Evolutionary conservation across 2,888 invertebrate species (phyloP), one percentile per base, ranked within the genome.

Genomic region (Harmothoe impar): DNA sequence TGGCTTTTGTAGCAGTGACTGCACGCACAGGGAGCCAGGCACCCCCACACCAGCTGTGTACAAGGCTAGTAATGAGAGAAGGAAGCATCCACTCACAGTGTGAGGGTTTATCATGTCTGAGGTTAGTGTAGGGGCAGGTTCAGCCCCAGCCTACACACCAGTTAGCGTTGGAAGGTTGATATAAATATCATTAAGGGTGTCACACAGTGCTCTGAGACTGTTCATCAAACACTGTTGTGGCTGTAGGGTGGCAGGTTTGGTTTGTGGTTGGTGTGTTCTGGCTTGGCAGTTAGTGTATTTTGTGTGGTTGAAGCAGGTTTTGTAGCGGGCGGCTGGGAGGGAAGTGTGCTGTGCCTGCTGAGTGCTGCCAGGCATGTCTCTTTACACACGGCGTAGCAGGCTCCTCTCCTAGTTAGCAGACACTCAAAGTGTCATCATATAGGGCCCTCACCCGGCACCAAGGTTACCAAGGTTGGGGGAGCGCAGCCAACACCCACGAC

Each of bases 211-310:
- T 33, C 0, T 35, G 33, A 15, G 31, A 15, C 33, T 33, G 10
- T 0, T n/a, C 10, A 81, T 20, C 81, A 23, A 35, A 43, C 31
- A n/a, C 43, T 33, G 43, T 35, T 81, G 5, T 81, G 0, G 20
- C 43, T 33, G n/a, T n/a, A 33, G 81, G 3, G 43, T 81, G 81
- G 3, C 3, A 81, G 81, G 81, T 81, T 33, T 81, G 81, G 23
- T 81, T 77, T 81, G 43, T 7, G 10, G 20, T 81, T 81, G 20
- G 81, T n/a, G 81, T 81, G 81, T 81, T 81, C 5, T 81, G 81
- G 43, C 31, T 33, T 81, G 5, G 0, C 20, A 43, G 35, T 43
- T 43, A 43, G 43, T 43, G 81, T 81, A 35, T 81, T 81, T 35
- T 33, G 43, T 20, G 81, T 81, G 43, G 77, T 15, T 17, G 17